phyloP scores from a whole-genome alignment of 2,797 vertebrate genomes.

The Zonotrichia albicollis region DNA sequence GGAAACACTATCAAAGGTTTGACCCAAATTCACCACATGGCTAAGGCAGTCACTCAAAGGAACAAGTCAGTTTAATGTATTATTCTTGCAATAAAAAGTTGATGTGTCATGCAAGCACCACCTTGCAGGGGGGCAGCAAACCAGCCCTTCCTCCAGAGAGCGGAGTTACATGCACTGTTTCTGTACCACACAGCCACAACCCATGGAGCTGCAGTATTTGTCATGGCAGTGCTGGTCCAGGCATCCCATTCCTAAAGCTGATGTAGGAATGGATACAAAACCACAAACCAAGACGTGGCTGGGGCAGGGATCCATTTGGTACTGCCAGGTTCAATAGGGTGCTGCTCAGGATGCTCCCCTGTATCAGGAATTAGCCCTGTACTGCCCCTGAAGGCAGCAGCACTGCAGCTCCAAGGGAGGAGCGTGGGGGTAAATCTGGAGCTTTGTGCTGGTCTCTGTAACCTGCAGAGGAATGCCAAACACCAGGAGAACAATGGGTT shows the following conservation, averaged over 20 bases:
- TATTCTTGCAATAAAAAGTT: neutral
- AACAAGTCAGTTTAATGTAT: neutral
- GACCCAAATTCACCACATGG: neutral
- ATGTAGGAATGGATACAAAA: neutral
- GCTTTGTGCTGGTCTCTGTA: neutral
- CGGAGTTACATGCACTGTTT: rapidly evolving
- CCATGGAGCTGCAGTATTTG: neutral
- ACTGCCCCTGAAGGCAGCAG: neutral
- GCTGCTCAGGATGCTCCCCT: neutral
- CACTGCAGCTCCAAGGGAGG: neutral
- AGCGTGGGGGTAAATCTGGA: neutral
- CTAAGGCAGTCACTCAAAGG: neutral
- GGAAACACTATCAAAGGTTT: neutral
- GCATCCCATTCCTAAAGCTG: neutral
- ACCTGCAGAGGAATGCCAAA: neutral
- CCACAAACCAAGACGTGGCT: neutral
- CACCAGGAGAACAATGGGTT: neutral
- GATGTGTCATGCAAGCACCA: neutral
- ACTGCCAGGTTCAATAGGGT: neutral
- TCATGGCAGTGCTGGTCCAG: neutral
- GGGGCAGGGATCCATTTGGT: neutral
- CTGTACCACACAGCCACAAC: neutral
- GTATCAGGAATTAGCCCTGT: too few species aligned
- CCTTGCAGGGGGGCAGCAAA: neutral
- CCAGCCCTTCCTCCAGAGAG: neutral